Evolutionary conservation across 2,113 vertebrate species (phyloP).

Genomic region (Sinosuthora webbiana): DNA sequence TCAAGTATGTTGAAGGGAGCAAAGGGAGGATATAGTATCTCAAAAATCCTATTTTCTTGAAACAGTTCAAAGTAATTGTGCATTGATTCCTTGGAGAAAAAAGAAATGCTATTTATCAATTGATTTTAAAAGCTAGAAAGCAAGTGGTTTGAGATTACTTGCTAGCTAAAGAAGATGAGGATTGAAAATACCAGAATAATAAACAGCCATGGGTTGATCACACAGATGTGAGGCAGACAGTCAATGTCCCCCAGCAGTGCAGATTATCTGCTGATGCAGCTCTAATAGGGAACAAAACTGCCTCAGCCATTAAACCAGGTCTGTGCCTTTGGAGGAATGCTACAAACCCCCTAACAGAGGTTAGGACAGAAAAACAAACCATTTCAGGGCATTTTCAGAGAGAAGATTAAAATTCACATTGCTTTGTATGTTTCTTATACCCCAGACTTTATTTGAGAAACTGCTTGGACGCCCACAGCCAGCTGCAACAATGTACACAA

Average conservation of each 20-base stretch:
- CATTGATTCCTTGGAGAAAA: slow-evolving; percentile 34
- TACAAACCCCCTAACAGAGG: not conserved
- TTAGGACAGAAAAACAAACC: not conserved
- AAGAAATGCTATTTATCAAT: slow-evolving; percentile 42
- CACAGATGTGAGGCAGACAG: slow-evolving; percentile 10
- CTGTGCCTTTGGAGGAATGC: not conserved
- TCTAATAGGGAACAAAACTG: not conserved
- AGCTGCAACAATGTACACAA: not conserved
- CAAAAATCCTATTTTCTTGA: slow-evolving; percentile 28
- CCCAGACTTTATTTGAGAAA: not conserved
- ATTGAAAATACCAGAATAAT: slow-evolving; percentile 33
- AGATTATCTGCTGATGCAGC: slow-evolving; percentile 14
- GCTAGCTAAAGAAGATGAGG: slow-evolving; percentile 39
- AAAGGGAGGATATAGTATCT: not conserved
- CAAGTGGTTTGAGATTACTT: slow-evolving; percentile 34
- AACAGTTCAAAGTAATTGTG: slow-evolving; percentile 34
- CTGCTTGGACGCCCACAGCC: not conserved
- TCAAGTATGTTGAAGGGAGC: not conserved
- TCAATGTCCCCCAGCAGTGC: not conserved
- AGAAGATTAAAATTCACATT: not conserved
- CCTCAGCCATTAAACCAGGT: not conserved
- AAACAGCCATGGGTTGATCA: not conserved
- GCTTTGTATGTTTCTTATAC: not conserved
- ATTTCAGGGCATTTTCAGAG: not conserved
- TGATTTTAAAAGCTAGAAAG: slow-evolving; percentile 49